phyloP scores from a whole-genome alignment of 2,113 vertebrate genomes.

The Sinosuthora webbiana region DNA sequence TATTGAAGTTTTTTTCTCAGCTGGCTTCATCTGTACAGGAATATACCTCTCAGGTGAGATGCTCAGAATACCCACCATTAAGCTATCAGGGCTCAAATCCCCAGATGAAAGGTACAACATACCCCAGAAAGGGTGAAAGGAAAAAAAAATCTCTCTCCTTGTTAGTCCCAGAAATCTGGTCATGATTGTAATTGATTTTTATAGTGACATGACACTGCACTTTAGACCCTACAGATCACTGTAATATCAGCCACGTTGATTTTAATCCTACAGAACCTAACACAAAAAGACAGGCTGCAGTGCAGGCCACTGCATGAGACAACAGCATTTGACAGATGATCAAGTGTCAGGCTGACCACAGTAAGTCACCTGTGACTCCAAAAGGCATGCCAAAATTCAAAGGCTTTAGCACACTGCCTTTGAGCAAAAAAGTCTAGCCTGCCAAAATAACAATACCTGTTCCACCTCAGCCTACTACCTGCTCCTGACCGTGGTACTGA shows the following conservation, averaged over 20 bases:
- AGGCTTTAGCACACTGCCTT: background rate
- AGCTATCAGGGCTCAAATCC: background rate
- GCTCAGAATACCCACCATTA: background rate
- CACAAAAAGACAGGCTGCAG: background rate
- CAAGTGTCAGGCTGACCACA: background rate
- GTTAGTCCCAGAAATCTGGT: background rate
- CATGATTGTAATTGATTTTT: background rate
- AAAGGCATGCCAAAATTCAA: background rate
- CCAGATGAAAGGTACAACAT: background rate
- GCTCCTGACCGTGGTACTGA: background rate
- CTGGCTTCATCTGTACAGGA: slow-evolving; percentile 1
- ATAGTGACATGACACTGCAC: fast-evolving
- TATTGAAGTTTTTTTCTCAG: background rate
- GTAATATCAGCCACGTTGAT: background rate
- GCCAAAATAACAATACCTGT: background rate
- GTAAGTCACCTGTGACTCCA: background rate
- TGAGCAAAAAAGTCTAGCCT: background rate
- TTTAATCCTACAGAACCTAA: background rate
- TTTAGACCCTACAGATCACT: background rate
- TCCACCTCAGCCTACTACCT: background rate
- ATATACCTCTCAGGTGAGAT: background rate
- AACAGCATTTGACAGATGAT: background rate
- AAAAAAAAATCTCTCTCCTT: background rate
- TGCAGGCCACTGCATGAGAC: background rate
- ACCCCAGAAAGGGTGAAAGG: background rate